Base-by-base conservation (phyloP, 2,113 vertebrate species). In the Rhynchopsitta pachyrhyncha region DNA sequence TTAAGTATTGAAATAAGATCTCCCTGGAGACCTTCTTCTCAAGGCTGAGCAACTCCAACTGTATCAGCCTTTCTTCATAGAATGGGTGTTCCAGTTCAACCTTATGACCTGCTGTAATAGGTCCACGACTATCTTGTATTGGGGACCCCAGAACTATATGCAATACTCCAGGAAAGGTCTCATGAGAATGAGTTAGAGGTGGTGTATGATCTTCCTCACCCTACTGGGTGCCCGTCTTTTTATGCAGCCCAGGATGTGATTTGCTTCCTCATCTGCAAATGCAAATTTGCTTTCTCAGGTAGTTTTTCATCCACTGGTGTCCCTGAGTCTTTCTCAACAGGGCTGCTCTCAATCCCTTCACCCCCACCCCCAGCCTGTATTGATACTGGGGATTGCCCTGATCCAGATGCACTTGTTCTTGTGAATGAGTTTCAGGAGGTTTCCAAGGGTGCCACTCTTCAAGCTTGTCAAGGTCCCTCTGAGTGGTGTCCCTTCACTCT, bases 121-220 rank as follows among this genome's bases (percentile, higher is more conserved):
- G 7, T 82, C 11, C 15, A 9, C 42, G 3, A 41, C 20, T 24
- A 2, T 62, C 13, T 35, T 64, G 2, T 37, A 8, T 12, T 23
- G 25, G 11, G 3, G 1, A 0, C 6, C 4, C 2, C 2, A 20
- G 24, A 29, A 10, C 4, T 62, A 19, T 5, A 37, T 18, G 7
- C 6, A 7, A 27, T 46, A 31, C 5, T 49, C 5, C 11, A 76
- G 29, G 1, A 28, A 16, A 8, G 15, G 18, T 53, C 16, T 84
- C 23, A 7, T 5, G 5, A 55, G 33, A 86, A 15, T 1, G 7
- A 35, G 22, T 19, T 3, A 27, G 33, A 47, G 33, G 11, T 16
- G 2, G 3, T 2, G 7, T 53, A 49, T 70, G 13, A 6, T 7
- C 4, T 83, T 6, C 8, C 16, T 73, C 0, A 1, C 1, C 7